These are phyloP conservation scores for Pristionchus fissidentatus DNA, from an alignment of 2,888 invertebrate species.

Conservation along the genomic window DNA sequence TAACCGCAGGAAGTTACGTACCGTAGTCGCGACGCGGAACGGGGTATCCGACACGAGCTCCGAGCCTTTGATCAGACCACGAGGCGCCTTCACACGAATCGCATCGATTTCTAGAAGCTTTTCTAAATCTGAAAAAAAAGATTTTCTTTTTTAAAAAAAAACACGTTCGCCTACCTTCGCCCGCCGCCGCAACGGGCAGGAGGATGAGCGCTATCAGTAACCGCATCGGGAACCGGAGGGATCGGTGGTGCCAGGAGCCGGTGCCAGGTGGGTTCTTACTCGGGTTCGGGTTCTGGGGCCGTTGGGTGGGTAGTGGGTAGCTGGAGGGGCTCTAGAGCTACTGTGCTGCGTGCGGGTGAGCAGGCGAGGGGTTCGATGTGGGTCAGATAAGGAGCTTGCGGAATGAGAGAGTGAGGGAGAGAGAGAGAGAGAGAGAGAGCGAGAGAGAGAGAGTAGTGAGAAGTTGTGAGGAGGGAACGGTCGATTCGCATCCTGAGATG, in stretches of 20 bases:
- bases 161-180: not conserved
- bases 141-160: not conserved
- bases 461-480: not conserved
- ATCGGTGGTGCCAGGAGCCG: not conserved
- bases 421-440: not conserved
- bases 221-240: not conserved
- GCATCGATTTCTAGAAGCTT: conserved; percentile 25
- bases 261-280: not conserved
- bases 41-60: conserved; percentile 42
- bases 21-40: conserved; percentile 38
- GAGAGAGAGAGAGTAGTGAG: not conserved
- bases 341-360: not conserved
- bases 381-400: conserved; percentile 38
- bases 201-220: not conserved
- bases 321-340: too few species aligned
- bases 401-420: conserved; percentile 1
- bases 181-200: not conserved
- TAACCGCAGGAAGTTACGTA: not conserved
- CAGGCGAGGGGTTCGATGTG: conserved; percentile 2
- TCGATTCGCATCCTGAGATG: not conserved
- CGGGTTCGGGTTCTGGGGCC: not conserved
- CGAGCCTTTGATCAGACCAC: conserved; percentile 35
- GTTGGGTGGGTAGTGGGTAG: not conserved
- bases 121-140: not conserved
- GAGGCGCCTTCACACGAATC: conserved; percentile 31